Evolutionary conservation across 2,113 vertebrate species (phyloP).

Genomic region (Zeus faber): DNA sequence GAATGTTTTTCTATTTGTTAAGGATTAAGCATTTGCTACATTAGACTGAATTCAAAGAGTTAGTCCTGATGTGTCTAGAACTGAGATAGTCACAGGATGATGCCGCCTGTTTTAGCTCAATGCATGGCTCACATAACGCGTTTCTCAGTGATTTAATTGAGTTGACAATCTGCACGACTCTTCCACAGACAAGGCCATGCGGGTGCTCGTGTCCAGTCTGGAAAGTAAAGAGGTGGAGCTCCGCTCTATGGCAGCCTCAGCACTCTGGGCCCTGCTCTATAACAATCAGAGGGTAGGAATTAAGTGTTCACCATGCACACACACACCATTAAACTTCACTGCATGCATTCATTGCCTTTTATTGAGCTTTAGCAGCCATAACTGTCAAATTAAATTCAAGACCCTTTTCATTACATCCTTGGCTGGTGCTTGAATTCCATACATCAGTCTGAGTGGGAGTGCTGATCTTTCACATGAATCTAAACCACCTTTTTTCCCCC

Average conservation of each 20-base stretch:
- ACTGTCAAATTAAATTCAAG: conserved; percentile 29
- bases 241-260: conserved; percentile 84
- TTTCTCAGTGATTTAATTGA: no score
- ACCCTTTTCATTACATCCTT: neutral
- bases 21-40: no score
- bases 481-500: conserved; percentile 11
- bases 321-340: neutral
- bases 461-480: conserved; percentile 2
- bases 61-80: no score
- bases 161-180: no score
- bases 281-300: conserved; percentile 94
- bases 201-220: conserved; percentile 79
- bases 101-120: no score
- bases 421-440: conserved; percentile 2
- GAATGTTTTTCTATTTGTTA: no score
- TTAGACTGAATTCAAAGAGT: no score
- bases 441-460: conserved; percentile 17
- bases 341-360: conserved; percentile 10
- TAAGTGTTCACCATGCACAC: neutral
- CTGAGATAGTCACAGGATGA: no score
- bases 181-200: conserved; percentile 81
- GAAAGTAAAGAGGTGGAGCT: conserved; percentile 74
- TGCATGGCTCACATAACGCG: no score
- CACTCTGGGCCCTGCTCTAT: conserved; percentile 91
- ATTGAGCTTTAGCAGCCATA: conserved; percentile 19